Percentiles rank a stretch among this genome's conserved stretches.
Evolutionary conservation across 1,140 invertebrate species (phyloP).

Genomic region (Gonatopus flavifemur): DNA sequence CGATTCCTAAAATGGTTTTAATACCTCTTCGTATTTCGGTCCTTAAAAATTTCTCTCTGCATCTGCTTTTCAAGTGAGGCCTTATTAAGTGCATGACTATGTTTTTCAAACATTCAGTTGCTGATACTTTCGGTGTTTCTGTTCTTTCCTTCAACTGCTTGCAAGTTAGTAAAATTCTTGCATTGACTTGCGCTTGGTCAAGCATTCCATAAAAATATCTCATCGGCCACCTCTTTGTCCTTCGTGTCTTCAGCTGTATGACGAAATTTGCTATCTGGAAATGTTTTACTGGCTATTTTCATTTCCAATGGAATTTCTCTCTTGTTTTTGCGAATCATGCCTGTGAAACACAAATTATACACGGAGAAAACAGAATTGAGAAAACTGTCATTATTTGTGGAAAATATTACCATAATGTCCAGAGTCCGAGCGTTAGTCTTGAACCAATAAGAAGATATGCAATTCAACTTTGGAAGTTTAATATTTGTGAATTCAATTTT

Average conservation of each 20-base stretch:
- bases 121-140: not conserved
- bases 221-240: conserved; percentile 45
- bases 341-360: conserved; percentile 33
- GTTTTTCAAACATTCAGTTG: conserved; percentile 3
- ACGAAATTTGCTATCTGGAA: conserved; percentile 8
- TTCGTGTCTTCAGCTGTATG: conserved; percentile 30
- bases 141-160: not conserved
- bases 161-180: conserved; percentile 8
- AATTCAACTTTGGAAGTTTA: too few species aligned
- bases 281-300: conserved; percentile 10
- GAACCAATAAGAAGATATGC: too few species aligned
- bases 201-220: conserved; percentile 21
- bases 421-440: too few species aligned
- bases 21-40: conserved; percentile 7
- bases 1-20: conserved; percentile 3
- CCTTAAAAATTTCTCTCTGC: not conserved
- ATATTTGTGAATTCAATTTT: too few species aligned
- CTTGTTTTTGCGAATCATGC: conserved; percentile 42
- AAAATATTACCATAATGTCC: too few species aligned
- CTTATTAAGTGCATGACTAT: conserved; percentile 5
- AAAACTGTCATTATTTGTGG: too few species aligned
- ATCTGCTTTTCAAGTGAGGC: not conserved
- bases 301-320: conserved; percentile 29
- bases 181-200: conserved; percentile 15
- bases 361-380: too few species aligned